Evolutionary conservation across 2,888 invertebrate genomes (phyloP).

Genomic region (Ormia ochracea): DNA sequence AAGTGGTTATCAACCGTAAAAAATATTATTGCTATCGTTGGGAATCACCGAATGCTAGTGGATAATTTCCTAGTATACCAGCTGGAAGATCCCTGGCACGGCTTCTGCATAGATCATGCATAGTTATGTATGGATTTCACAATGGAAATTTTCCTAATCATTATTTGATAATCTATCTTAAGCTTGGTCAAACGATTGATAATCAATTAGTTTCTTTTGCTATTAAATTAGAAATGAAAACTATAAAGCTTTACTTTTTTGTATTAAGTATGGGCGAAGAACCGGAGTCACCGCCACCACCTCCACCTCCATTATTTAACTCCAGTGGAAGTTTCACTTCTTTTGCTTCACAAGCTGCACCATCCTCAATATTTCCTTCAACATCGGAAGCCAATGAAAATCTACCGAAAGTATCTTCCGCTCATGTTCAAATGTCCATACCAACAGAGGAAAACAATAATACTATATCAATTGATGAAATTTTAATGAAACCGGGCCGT

Average conservation of each 20-base stretch:
- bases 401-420: conserved; percentile 59
- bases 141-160: too few relatives aligned
- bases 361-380: conserved; percentile 68
- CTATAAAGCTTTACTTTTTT: background rate
- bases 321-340: conserved; percentile 14
- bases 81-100: too few relatives aligned
- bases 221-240: background rate
- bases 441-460: conserved; percentile 75
- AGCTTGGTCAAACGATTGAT: background rate
- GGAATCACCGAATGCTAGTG: too few relatives aligned
- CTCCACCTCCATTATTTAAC: conserved; percentile 63
- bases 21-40: background rate
- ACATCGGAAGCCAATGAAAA: conserved; percentile 69
- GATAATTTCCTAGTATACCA: too few relatives aligned
- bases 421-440: conserved; percentile 67
- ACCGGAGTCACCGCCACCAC: conserved; percentile 57
- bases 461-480: conserved; percentile 86
- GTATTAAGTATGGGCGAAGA: conserved; percentile 28
- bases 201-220: background rate
- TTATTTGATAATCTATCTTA: too few relatives aligned
- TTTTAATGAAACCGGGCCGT: conserved; percentile 88
- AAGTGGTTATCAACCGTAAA: conserved; percentile 4
- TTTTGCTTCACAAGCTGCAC: background rate
- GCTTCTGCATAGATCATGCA: too few relatives aligned
- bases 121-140: too few relatives aligned